Conservation (phyloP, 1,140 invertebrate species). For the Akabosia matsudoensis region DNA sequence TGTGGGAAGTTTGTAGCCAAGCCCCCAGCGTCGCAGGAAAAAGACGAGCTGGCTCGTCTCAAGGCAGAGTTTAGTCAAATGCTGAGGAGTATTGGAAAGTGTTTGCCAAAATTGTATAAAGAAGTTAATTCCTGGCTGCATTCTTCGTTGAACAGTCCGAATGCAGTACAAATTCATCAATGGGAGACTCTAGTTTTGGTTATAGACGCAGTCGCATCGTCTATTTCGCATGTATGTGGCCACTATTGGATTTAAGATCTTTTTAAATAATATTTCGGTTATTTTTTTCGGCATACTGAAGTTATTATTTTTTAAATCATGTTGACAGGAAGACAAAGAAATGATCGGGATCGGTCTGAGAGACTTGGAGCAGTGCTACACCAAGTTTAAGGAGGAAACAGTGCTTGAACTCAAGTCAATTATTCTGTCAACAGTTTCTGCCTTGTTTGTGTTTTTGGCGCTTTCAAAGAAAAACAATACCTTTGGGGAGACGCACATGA, state of each 20-base stretch:
- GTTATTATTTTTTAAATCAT: conserved; percentile 10
- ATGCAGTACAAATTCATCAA: conserved; percentile 31
- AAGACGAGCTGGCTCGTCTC: conserved; percentile 35
- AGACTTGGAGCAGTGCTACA: conserved; percentile 31
- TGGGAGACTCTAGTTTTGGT: conserved; percentile 38
- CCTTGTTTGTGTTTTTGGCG: conserved; percentile 37
- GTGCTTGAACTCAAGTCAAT: conserved; percentile 36
- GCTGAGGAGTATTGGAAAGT: conserved; percentile 26
- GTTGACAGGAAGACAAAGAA: conserved; percentile 36
- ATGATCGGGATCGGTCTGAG: conserved; percentile 32
- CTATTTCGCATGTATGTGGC: conserved; percentile 36
- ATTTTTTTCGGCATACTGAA: background rate
- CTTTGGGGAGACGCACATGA: conserved; percentile 22
- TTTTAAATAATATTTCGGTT: background rate
- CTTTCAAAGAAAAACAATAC: conserved; percentile 9
- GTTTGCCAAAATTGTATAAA: conserved; percentile 32
- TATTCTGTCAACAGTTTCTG: conserved; percentile 40
- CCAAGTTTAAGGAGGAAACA: conserved; percentile 30
- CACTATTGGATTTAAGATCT: background rate
- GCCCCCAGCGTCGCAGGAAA: conserved; percentile 24
- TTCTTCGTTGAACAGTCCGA: conserved; percentile 27
- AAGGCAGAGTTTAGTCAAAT: conserved; percentile 37
- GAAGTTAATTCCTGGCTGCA: conserved; percentile 36
- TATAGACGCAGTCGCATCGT: conserved; percentile 36
- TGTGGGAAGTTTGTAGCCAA: conserved; percentile 32